Conservation (phyloP, 1,140 invertebrate species). For the Microplitis demolitor region DNA sequence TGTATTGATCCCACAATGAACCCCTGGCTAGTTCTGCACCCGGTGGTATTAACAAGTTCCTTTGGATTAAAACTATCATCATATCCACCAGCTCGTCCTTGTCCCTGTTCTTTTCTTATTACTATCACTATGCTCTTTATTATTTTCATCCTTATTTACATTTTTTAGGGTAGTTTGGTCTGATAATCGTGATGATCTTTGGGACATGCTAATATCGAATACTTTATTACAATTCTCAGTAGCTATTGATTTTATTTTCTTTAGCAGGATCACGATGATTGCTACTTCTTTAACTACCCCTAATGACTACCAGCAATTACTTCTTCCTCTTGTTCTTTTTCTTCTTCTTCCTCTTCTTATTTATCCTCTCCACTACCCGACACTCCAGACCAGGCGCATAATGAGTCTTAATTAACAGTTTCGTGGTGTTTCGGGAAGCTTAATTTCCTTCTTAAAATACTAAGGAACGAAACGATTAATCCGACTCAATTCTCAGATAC, state of each 20-base stretch:
- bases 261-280: not conserved
- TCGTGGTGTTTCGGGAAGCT: slow-evolving; percentile 58
- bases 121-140: slow-evolving; percentile 21
- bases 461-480: not conserved
- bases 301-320: not conserved
- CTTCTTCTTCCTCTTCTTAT: not conserved
- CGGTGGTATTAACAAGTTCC: slow-evolving; percentile 57
- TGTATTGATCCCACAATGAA: slow-evolving; percentile 63
- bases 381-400: slow-evolving; percentile 46
- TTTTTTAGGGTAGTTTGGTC: too few species aligned
- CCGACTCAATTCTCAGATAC: not conserved
- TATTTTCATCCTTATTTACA: not conserved
- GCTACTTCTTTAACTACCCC: not conserved
- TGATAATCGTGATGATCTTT: too few species aligned
- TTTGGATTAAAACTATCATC: slow-evolving; percentile 41
- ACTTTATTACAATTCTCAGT: too few species aligned
- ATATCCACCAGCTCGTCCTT: slow-evolving; percentile 30
- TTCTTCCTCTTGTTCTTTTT: not conserved
- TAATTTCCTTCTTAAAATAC: slow-evolving; percentile 47
- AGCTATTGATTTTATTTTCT: not conserved
- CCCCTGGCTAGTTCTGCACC: slow-evolving; percentile 33
- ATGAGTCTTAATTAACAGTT: slow-evolving; percentile 64
- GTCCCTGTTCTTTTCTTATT: slow-evolving; percentile 11
- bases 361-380: slow-evolving; percentile 1
- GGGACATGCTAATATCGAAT: too few species aligned